A percentile compares a stretch with the other conserved stretches of the same genome.
These are phyloP conservation scores for Unio pictorum DNA, from an alignment of 2,888 invertebrate genomes.

Conservation along the genomic window DNA sequence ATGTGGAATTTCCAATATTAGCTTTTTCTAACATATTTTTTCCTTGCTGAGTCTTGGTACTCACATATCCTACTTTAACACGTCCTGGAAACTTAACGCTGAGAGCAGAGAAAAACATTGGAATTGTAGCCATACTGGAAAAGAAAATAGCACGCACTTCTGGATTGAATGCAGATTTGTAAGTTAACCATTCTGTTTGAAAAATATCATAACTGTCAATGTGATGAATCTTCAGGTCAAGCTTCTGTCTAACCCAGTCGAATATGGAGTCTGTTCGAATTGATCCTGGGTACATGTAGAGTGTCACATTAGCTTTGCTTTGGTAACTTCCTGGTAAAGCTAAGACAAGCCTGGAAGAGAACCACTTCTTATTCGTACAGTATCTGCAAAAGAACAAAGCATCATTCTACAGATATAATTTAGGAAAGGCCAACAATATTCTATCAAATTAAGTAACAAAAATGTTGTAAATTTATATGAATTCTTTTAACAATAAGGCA, in stretches of 20 bases:
- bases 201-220: conserved; percentile 67
- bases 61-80: conserved; percentile 71
- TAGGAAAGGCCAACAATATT: too few relatives aligned
- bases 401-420: background rate
- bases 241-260: conserved; percentile 72
- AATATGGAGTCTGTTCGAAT: conserved; percentile 66
- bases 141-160: conserved; percentile 72
- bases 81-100: conserved; percentile 75
- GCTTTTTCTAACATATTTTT: conserved; percentile 40
- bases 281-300: conserved; percentile 68
- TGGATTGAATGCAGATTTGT: conserved; percentile 44
- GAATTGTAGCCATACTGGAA: conserved; percentile 71
- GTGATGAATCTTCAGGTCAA: conserved; percentile 70
- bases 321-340: conserved; percentile 73
- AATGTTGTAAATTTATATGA: too few relatives aligned
- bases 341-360: conserved; percentile 71
- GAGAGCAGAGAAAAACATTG: conserved; percentile 74
- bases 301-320: conserved; percentile 73
- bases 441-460: too few relatives aligned
- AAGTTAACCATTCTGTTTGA: conserved; percentile 65
- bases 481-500: too few relatives aligned
- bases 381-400: conserved; percentile 65
- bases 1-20: conserved; percentile 39
- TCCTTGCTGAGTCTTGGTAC: conserved; percentile 38
- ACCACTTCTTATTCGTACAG: conserved; percentile 73